Base-by-base conservation (phyloP, 2,888 invertebrate species). In the Phyllotreta cruciferae region DNA sequence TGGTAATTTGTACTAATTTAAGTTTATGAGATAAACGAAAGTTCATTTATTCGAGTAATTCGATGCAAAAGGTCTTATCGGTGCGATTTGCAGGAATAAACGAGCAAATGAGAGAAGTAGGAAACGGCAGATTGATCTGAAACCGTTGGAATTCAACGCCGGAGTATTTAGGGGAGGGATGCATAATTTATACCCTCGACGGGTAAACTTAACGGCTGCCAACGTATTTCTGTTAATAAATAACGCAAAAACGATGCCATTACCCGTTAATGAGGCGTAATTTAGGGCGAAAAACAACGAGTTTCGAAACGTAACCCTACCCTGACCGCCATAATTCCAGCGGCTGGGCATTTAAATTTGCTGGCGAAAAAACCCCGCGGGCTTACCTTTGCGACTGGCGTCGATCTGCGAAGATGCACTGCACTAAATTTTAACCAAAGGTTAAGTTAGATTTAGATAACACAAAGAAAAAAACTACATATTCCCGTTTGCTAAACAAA, bases 401-500 rank as follows among this genome's bases (percentile, higher is more conserved):
- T 60, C 56, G 54, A 56, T 61, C 63, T 65, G 66, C 49, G 56
- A 58, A 67, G 66, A 69, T 66, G 62, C 69, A 68, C 68, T 64
- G 63, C 65, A 69, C 68, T 56, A 50, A 62, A 65, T 68, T 68
- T 68, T 56, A 50, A 63, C 42, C 54, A 62, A 57, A 60, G 66
- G 62, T 61, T 64, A 58, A 62, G 52, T 60, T 62, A 60, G 69
- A 63, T 68, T 72, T 67, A 63, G 56, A 57, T 70, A 68, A 68
- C 64, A 68, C 66, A 68, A 66, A 66, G 62, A 54, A 66, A 68
- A 71, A 70, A 67, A 69, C 70, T 70, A 70, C 74, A 79, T 79
- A 76, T 79, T 80, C 79, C 75, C 75, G 74, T 74, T 74, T 75
- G 73, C 70, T 72, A 73, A 74, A 79, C 80, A 81, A 81, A 80